Evolutionary conservation across 2,797 vertebrate genomes (phyloP), one percentile per base, ranked within the genome.

Genomic region (Macroramphosus scolopax): DNA sequence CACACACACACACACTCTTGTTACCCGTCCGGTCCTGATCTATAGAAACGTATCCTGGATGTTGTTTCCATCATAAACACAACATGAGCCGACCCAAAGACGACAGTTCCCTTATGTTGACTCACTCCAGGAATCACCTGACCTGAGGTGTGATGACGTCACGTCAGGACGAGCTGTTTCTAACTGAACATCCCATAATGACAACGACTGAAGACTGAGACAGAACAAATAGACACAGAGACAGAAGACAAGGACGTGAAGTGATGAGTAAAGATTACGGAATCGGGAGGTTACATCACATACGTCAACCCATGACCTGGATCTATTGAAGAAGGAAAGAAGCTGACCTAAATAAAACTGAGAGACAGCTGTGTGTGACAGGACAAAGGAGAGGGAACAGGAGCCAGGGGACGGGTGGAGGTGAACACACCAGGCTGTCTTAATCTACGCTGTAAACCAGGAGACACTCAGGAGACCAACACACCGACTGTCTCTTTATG

Each of bases 401-500:
- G 14, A 38, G n/a, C n/a, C 17, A 13, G 20, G 17, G 8, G 44
- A 39, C 4, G 18, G 29, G 28, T 17, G 47, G 18, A 39, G 14
- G 16, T 35, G 13, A 45, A 51, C 38, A 50, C 59, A 52, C 25
- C 34, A 35, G 48, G 49, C 8, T 15, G 42, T 50, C 5, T 3
- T 32, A 32, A 49, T 30, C 14, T 48, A 1, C 13, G 18, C 29
- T 30, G 35, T 24, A 61, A 63, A 74, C 56, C 65, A 59, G 5
- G 38, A 57, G 18, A 39, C 29, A 33, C 63, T 60, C 53, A 3
- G 15, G 51, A 53, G 56, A 55, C 24, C 20, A 56, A 38, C 45
- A n/a, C n/a, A n/a, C n/a, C n/a, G n/a, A n/a, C 17, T 32, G 36
- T 55, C 12, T 70, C 63, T 70, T 76, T 55, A 53, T 49, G 38